Evolutionary conservation across 2,113 vertebrate genomes (phyloP).

Genomic region (Osmerus eperlanus): DNA sequence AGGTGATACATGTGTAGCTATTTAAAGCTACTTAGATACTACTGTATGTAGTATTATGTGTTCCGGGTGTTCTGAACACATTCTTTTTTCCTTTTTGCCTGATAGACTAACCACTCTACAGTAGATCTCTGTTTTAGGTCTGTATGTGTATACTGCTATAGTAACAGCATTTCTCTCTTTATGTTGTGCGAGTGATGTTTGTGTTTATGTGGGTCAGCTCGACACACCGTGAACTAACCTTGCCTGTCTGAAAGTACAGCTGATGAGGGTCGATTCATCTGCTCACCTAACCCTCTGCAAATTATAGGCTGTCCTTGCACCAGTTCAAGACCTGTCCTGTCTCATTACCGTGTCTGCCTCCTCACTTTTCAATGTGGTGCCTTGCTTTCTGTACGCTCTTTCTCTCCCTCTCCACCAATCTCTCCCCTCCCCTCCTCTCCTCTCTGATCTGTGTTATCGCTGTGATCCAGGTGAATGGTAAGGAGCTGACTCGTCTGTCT

Average conservation of each 20-base stretch:
- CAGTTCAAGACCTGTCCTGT: not conserved
- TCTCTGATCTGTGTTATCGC: not conserved
- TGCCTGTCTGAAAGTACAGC: slow-evolving; percentile 9
- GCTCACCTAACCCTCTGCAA: not conserved
- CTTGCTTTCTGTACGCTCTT: not conserved
- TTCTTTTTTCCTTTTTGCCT: not conserved
- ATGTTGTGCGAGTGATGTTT: not conserved
- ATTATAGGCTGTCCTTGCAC: not conserved
- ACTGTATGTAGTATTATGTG: slow-evolving; percentile 1
- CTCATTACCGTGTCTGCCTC: no score
- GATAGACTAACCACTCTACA: not conserved
- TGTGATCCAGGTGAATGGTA: slow-evolving; percentile 75
- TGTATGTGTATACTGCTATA: not conserved
- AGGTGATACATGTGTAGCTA: not conserved
- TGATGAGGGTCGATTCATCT: slow-evolving; percentile 9
- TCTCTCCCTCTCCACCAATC: not conserved
- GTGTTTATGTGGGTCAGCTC: slow-evolving; percentile 8
- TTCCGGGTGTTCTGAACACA: not conserved
- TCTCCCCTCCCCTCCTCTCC: not conserved
- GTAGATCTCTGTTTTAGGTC: not conserved
- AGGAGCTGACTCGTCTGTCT: slow-evolving; percentile 76
- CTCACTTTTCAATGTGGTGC: not conserved
- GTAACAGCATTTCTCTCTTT: no score
- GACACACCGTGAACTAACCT: slow-evolving; percentile 25
- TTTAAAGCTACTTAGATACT: no score